A percentile compares a stretch with the other conserved stretches of the same genome.
Evolutionary conservation across 2,797 vertebrate genomes (phyloP).

Genomic region (Lithobates sylvaticus): DNA sequence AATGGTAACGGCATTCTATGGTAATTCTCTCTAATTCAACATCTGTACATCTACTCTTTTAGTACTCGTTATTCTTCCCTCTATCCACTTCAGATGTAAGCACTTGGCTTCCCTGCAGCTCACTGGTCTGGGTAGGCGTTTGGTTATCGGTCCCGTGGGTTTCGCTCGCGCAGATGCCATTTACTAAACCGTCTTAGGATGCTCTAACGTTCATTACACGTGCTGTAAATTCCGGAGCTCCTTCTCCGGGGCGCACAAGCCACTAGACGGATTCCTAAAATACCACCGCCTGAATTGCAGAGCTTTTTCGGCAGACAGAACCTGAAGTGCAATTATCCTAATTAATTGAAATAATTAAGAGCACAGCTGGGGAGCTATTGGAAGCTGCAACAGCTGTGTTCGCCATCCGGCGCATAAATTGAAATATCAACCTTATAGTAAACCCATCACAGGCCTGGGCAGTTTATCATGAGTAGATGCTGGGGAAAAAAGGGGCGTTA

Average conservation of each 20-base stretch:
- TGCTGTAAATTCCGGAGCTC: slow-evolving; percentile 38
- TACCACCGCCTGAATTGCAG: slow-evolving; percentile 39
- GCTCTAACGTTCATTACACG: slow-evolving; percentile 29
- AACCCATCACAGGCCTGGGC: no score
- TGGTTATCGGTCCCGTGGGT: slow-evolving; percentile 11
- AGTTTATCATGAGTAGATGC: no score
- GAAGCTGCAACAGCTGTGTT: slow-evolving; percentile 47
- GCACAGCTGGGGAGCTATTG: slow-evolving; percentile 58
- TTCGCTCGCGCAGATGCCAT: slow-evolving; percentile 27
- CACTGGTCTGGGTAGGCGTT: not conserved
- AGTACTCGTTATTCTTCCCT: no score
- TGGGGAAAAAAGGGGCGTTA: no score
- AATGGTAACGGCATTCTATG: no score
- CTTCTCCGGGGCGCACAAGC: slow-evolving; percentile 43
- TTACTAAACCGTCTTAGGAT: slow-evolving; percentile 14
- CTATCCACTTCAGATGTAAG: not conserved
- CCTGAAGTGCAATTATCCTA: slow-evolving; percentile 52
- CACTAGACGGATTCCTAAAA: slow-evolving; percentile 55
- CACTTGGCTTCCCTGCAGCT: not conserved
- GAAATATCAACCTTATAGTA: not conserved
- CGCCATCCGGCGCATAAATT: slow-evolving; percentile 16
- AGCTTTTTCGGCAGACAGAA: not conserved
- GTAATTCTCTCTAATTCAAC: no score
- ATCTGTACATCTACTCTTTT: no score
- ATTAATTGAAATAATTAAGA: slow-evolving; percentile 65